These are phyloP conservation scores for Taurulus bubalis DNA, from an alignment of 2,113 vertebrate genomes.

Conservation along the genomic window DNA sequence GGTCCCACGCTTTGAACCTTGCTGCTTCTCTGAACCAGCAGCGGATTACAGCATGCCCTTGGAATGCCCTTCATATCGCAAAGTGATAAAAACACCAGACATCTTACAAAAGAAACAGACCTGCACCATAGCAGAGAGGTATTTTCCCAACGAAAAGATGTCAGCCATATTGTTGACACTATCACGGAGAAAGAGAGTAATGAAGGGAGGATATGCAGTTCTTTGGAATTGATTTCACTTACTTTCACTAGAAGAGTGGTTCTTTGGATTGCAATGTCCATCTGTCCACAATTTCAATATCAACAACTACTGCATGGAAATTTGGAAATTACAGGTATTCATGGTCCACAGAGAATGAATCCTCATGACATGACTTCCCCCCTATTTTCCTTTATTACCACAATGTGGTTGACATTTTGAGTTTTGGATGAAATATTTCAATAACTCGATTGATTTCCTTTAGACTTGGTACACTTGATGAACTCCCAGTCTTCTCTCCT, in stretches of 20 bases:
- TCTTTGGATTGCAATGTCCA: neutral
- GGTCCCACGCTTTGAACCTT: constrained; percentile 17
- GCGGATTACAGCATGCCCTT: constrained; percentile 34
- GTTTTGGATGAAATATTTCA: constrained; percentile 2
- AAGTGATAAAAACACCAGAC: constrained; percentile 61
- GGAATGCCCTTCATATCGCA: constrained; percentile 52
- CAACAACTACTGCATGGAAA: neutral
- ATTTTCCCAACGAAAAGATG: neutral
- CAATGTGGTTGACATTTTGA: constrained; percentile 8
- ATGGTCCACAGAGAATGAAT: neutral
- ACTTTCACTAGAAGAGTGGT: too few relatives aligned
- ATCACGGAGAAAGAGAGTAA: neutral
- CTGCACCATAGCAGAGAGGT: neutral
- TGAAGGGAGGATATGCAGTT: neutral
- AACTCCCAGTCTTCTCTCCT: neutral
- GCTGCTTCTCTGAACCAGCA: constrained; percentile 17
- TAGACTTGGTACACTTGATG: constrained; percentile 8
- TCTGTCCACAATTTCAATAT: neutral
- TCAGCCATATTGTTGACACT: constrained; percentile 7
- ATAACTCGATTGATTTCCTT: neutral
- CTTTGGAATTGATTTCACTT: neutral
- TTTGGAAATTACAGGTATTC: too few relatives aligned
- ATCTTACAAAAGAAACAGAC: constrained; percentile 18
- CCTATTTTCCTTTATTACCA: neutral
- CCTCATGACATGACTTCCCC: neutral